phyloP scores from a whole-genome alignment of 1,140 invertebrate genomes.

The Solen grandis region DNA sequence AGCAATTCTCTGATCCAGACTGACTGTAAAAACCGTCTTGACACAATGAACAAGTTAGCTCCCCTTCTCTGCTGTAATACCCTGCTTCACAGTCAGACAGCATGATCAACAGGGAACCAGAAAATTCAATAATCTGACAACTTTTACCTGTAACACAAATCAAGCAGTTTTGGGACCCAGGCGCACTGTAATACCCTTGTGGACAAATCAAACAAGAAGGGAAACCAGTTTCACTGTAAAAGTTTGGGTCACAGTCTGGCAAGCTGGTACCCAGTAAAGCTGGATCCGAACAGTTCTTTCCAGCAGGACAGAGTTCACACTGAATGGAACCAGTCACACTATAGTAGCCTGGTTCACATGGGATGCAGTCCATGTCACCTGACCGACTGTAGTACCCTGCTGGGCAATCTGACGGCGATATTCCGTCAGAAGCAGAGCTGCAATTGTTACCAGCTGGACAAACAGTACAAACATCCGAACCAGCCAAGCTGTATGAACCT shows the following conservation, averaged over 20 bases:
- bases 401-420: slow-evolving; percentile 39
- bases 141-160: slow-evolving; percentile 57
- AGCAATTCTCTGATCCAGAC: slow-evolving; percentile 42
- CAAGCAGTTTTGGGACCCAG: slow-evolving; percentile 49
- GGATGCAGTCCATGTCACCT: slow-evolving; percentile 49
- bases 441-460: slow-evolving; percentile 46
- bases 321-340: slow-evolving; percentile 37
- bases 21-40: slow-evolving; percentile 56
- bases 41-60: slow-evolving; percentile 43
- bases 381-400: slow-evolving; percentile 58
- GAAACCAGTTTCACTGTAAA: slow-evolving; percentile 59
- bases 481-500: slow-evolving; percentile 33
- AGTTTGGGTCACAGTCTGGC: slow-evolving; percentile 59
- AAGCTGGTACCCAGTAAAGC: not conserved
- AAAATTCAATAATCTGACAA: slow-evolving; percentile 19
- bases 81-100: slow-evolving; percentile 32
- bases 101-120: slow-evolving; percentile 6
- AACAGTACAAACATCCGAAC: slow-evolving; percentile 19
- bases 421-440: slow-evolving; percentile 19
- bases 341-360: slow-evolving; percentile 60
- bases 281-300: slow-evolving; percentile 22
- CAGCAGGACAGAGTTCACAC: slow-evolving; percentile 22
- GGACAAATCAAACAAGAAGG: slow-evolving; percentile 51
- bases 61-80: slow-evolving; percentile 49
- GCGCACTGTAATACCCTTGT: slow-evolving; percentile 51